Evolutionary conservation across 92 coral and sea anemone species (phyloP).

Genomic region (Plumapathes pennacea): DNA sequence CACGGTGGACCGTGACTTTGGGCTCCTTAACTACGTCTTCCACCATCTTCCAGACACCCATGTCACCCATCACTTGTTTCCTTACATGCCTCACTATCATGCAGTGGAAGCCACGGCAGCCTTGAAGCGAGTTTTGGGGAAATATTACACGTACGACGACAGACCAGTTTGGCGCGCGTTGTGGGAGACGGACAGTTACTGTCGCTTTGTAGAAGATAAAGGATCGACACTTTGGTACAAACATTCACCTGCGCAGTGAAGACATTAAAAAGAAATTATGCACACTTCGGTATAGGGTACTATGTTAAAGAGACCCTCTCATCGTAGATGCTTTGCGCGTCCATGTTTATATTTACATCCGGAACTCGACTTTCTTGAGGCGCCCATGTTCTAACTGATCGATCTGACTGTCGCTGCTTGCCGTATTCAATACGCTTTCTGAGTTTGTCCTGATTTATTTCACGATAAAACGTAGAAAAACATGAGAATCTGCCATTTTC

Average conservation of each 20-base stretch:
- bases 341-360: too few species aligned
- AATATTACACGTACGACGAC: slow-evolving; percentile 67
- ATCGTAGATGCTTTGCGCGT: too few species aligned
- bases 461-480: too few species aligned
- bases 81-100: slow-evolving; percentile 85
- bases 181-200: slow-evolving; percentile 72
- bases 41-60: slow-evolving; percentile 81
- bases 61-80: slow-evolving; percentile 71
- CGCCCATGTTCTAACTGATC: too few species aligned
- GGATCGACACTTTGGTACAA: slow-evolving; percentile 81
- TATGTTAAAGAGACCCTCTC: too few species aligned
- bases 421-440: too few species aligned
- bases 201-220: slow-evolving; percentile 80
- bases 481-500: too few species aligned
- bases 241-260: slow-evolving; percentile 55
- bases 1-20: slow-evolving; percentile 84
- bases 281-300: too few species aligned
- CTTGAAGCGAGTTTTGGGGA: slow-evolving; percentile 71
- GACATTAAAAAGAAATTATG: too few species aligned
- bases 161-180: slow-evolving; percentile 83
- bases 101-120: slow-evolving; percentile 75
- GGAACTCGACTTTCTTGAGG: too few species aligned
- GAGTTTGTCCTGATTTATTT: too few species aligned
- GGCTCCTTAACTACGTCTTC: slow-evolving; percentile 66
- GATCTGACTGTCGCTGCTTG: too few species aligned